phyloP scores from a whole-genome alignment of 2,888 invertebrate species.

The Nasonovia ribisnigri region DNA sequence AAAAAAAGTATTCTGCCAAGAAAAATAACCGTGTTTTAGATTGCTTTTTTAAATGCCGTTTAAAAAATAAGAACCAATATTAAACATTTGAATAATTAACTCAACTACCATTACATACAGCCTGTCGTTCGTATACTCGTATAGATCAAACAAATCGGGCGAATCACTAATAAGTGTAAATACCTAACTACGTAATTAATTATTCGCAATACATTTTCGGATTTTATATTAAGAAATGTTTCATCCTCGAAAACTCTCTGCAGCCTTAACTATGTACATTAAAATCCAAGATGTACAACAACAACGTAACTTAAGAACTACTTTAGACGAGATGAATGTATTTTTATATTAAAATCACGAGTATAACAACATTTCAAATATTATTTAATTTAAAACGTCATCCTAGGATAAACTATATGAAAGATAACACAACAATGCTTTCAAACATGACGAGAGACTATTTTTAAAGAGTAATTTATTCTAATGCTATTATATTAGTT shows the following conservation, averaged over 20 bases:
- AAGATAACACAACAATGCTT: constrained; percentile 10
- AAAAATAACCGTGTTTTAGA: not conserved
- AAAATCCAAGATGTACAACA: not conserved
- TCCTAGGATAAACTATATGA: constrained; percentile 7
- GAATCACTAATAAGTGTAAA: constrained; percentile 8
- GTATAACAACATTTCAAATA: not conserved
- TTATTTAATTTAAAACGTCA: not conserved
- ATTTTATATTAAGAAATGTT: not conserved
- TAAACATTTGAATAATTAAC: constrained; percentile 46
- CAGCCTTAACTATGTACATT: not conserved
- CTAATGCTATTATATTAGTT: not conserved
- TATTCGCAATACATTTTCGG: not conserved
- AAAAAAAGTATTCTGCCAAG: not conserved
- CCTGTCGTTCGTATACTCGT: not conserved
- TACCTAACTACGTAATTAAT: constrained; percentile 10
- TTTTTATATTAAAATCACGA: not conserved
- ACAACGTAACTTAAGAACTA: constrained; percentile 19
- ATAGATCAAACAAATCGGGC: not conserved
- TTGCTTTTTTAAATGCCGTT: not conserved
- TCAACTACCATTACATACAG: not conserved
- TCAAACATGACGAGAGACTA: not conserved
- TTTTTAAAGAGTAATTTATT: not conserved
- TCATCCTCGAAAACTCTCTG: not conserved
- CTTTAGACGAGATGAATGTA: not conserved
- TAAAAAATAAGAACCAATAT: constrained; percentile 34